Percentiles rank a stretch among this genome's conserved stretches.
Evolutionary conservation across 2,888 invertebrate species (phyloP).

Genomic region (Trichopoda pennipes): DNA sequence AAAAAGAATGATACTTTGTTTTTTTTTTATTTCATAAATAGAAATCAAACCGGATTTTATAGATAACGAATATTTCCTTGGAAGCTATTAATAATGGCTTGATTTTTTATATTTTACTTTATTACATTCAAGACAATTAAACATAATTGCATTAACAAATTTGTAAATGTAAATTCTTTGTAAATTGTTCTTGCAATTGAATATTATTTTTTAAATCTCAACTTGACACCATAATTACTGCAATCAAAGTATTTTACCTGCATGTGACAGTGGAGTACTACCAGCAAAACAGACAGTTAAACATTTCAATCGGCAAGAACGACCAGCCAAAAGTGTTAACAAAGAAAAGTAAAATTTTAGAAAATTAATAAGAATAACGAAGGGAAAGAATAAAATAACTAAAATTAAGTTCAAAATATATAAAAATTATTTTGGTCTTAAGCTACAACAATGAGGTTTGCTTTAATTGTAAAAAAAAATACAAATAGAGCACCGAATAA

Average conservation of each 20-base stretch:
- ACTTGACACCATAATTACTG: constrained; percentile 66
- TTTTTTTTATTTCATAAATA: neutral
- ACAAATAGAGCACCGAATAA: no score
- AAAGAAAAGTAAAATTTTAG: no score
- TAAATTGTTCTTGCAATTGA: constrained; percentile 56
- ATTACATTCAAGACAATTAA: neutral
- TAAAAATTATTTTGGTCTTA: no score
- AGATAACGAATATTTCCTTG: neutral
- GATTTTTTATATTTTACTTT: no score
- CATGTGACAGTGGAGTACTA: constrained; percentile 22
- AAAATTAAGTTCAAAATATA: no score
- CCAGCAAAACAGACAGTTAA: neutral
- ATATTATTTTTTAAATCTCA: constrained; percentile 52
- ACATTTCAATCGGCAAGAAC: neutral
- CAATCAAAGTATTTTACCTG: constrained; percentile 24
- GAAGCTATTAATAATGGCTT: neutral
- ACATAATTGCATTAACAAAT: constrained; percentile 44
- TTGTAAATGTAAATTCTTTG: constrained; percentile 56
- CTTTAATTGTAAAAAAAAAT: no score
- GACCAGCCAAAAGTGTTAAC: neutral
- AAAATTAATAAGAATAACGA: no score
- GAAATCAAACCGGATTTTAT: no score
- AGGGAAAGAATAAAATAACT: no score
- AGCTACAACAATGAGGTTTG: no score
- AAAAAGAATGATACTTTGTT: neutral